A percentile compares a stretch with the other conserved stretches of the same genome.
These are phyloP conservation scores for Vanessa cardui DNA, from an alignment of 2,888 invertebrate genomes.

Conservation along the genomic window DNA sequence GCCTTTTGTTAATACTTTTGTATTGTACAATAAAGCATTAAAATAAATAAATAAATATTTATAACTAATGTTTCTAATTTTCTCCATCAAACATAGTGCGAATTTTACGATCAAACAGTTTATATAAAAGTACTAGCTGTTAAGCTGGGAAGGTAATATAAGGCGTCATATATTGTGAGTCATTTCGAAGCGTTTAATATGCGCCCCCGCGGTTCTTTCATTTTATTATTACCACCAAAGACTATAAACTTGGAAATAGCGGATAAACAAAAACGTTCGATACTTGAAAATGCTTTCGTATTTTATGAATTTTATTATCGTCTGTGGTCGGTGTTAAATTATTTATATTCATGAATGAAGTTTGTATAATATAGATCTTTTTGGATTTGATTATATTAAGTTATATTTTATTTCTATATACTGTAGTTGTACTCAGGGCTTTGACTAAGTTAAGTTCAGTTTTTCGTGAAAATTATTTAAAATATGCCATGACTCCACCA, in stretches of 20 bases:
- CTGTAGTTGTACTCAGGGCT: too few relatives aligned
- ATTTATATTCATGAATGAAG: too few relatives aligned
- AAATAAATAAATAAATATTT: too few relatives aligned
- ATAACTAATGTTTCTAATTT: background rate
- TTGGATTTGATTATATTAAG: too few relatives aligned
- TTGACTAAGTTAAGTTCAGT: too few relatives aligned
- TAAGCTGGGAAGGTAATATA: constrained; percentile 26
- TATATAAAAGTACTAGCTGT: constrained; percentile 19
- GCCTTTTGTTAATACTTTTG: too few relatives aligned
- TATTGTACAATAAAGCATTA: too few relatives aligned
- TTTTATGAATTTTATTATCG: background rate
- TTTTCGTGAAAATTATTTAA: too few relatives aligned
- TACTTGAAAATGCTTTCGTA: background rate
- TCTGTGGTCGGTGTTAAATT: too few relatives aligned
- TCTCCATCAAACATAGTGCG: constrained; percentile 13
- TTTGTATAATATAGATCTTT: too few relatives aligned
- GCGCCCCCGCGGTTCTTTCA: constrained; percentile 20
- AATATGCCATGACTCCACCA: too few relatives aligned
- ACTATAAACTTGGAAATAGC: constrained; percentile 19
- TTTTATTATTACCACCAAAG: constrained; percentile 25
- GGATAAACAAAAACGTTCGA: background rate
- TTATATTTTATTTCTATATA: too few relatives aligned
- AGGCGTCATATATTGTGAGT: constrained; percentile 21
- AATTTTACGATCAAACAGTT: constrained; percentile 13
- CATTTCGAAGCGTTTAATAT: constrained; percentile 32